Evolutionary conservation across 2,797 vertebrate species (phyloP), one percentile per base, ranked within the genome.

Genomic region (Masticophis lateralis): DNA sequence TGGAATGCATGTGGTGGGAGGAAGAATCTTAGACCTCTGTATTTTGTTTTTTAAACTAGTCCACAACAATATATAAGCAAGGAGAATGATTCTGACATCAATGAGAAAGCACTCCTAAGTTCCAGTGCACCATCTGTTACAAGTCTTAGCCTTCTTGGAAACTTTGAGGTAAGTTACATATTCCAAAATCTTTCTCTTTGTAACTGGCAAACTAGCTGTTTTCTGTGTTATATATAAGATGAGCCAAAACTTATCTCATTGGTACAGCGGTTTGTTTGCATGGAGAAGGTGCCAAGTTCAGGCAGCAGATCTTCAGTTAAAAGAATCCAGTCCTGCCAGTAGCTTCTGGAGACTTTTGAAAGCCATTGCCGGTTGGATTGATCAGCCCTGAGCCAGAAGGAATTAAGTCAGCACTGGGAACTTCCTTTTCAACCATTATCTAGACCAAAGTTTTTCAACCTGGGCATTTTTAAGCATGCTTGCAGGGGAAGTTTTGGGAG

Each of bases 111-210:
- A 96, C 98, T 98, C 97, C 97, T 99, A 94, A 99, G 99, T 97
- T 98, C 98, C 96, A 99, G 99, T 92, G 99, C 99, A 97, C 99
- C 99, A 96, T 98, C 98, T 94, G 98, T 98, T 95, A 98, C 98
- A 96, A 99, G 98, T 98, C 99, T 99, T 96, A 99, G 99, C 97
- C 98, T 99, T 94, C 98, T 99, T 97, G 99, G 99, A 97, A 99
- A 99, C 98, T 99, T 99, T 98, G 99, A 99, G 99, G 99, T 99
- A 99, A 91, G 96, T 90, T 94, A 95, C 92, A 90, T 94, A 95
- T 90, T 94, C 28, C 90, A 59, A 79, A 96, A 96, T 89, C 94
- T 79, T 91, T 96, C 94, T 95, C 93, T 91, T 94, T 94, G 92
- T 83, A 95, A 61, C 89, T 91, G 32, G 90, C 94, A 25, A 94